Evolutionary conservation across 2,113 vertebrate species (phyloP).

Genomic region (Tursiops truncatus): DNA sequence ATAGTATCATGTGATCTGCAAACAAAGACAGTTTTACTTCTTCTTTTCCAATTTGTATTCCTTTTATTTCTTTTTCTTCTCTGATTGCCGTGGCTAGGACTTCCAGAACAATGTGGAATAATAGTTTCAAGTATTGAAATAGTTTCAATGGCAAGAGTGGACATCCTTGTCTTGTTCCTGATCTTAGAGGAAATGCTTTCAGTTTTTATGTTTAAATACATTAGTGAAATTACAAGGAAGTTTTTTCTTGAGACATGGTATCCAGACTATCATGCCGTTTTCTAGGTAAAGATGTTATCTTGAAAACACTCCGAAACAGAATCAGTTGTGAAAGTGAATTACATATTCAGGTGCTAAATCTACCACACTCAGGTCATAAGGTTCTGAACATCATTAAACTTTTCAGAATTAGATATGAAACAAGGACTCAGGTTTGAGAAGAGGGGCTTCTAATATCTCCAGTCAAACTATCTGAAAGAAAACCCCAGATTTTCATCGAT

Average conservation of each 20-base stretch:
- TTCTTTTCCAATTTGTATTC: no score
- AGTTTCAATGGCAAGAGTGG: no score
- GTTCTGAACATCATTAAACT: not conserved
- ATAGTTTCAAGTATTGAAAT: no score
- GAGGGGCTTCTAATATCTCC: not conserved
- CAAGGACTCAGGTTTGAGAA: not conserved
- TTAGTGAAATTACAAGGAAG: not conserved
- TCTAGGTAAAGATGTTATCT: not conserved
- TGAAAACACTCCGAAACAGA: conserved; percentile 16
- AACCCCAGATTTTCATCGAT: not conserved
- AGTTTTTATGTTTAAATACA: not conserved
- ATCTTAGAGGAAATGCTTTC: no score
- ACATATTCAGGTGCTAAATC: not conserved
- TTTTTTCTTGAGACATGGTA: not conserved
- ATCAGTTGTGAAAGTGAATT: not conserved
- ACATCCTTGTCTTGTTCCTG: no score
- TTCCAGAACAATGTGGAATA: no score
- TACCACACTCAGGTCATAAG: not conserved
- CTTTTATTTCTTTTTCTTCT: no score
- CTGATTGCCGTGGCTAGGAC: no score
- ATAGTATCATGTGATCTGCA: no score
- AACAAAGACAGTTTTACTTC: no score
- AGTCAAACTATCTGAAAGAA: not conserved
- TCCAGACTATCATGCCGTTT: not conserved
- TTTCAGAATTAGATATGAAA: not conserved